Base-by-base conservation (phyloP, 2,888 invertebrate species). In the Helleia helle region DNA sequence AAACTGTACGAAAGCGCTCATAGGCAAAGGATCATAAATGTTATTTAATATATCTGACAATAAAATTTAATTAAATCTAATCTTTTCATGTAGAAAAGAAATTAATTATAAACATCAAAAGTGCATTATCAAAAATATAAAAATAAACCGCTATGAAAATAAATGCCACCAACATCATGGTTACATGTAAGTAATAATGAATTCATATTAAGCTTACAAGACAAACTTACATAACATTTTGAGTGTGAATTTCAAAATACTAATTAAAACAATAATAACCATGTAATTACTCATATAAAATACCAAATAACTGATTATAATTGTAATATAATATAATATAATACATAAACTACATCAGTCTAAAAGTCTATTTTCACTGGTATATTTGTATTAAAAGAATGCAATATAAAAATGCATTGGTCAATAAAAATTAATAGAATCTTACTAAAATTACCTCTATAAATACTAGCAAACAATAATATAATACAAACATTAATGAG, bases 61-160 rank as follows among this genome's bases (percentile, higher is more conserved):
- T 31, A 60, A 59, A 59, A 59, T 47, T 40, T 55, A 58, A 64
- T 50, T 60, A 59, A 58, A 42, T 55, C 53, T 60, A 34, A 22
- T 34, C 18, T 31, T 9, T 31, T 9, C 30, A 18, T 18, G 5
- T 3, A 13, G 29, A 14, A 29, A 29, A 29, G 29, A 31, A 31
- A 18, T 18, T 7, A 11, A 22, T 3, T 8, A 22, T 22, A 59
- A 62, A 65, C 44, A 37, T 50, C 47, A 51, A 57, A 59, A 55
- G 59, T 65, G 70, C 62, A 63, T 65, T 60, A 50, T 69, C 55
- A 57, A 71, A 70, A 70, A 70, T 65, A 63, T 59, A 55, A 55
- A 59, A 46, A 45, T 48, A 52, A 57, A 49, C 49, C 47, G 47
- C 51, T 46, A 53, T 27, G 38, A 52, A 57, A 58, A 65, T 65